Evolutionary conservation across 2,797 vertebrate species (phyloP), one percentile per base, ranked within the genome.

Genomic region (Scarus forsteni): DNA sequence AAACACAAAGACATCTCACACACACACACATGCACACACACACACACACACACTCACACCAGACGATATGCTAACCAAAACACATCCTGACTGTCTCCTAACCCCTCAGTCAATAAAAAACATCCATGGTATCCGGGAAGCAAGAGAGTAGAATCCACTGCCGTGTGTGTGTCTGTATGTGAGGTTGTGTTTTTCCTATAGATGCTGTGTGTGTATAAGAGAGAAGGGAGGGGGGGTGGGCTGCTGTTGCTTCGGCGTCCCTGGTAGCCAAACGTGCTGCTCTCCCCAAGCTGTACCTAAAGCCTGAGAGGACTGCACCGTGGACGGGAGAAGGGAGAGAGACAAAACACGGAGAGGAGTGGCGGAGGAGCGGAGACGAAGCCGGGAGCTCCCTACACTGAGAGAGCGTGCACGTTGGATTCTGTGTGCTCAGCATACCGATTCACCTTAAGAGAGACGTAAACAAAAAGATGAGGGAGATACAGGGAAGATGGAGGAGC

Each of bases 201-300:
- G 91, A 91, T 89, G 91, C 88, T 87, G 87, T 88, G 85, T 86
- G 77, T 86, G 46, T 84, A 73, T 27, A 27, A 27, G 27, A 27
- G 27, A 27, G 27, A 27, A 2, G 4, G 27, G 27, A 27, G 27
- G 27, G 70, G 84, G 84, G 88, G 83, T 83, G 87, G 85, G 84
- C 73, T 91, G 86, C 86, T 90, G 86, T 89, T 89, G 89, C 89
- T 86, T 84, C 79, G 65, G 89, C 84, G 85, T 90, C 89, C 91
- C 90, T 92, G 92, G 92, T 92, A 94, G 93, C 91, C 87, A 91
- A 94, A 93, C 93, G 89, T 94, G 90, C 87, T 75, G 88, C 90
- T 94, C 92, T 92, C 92, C 94, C 92, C 88, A 91, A 95, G 94
- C 94, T 93, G 91, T 93, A 94, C 92, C 93, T 91, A 94, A 93